Conservation (phyloP, 2,888 invertebrate genomes). For the Metopia argyrocephala region DNA sequence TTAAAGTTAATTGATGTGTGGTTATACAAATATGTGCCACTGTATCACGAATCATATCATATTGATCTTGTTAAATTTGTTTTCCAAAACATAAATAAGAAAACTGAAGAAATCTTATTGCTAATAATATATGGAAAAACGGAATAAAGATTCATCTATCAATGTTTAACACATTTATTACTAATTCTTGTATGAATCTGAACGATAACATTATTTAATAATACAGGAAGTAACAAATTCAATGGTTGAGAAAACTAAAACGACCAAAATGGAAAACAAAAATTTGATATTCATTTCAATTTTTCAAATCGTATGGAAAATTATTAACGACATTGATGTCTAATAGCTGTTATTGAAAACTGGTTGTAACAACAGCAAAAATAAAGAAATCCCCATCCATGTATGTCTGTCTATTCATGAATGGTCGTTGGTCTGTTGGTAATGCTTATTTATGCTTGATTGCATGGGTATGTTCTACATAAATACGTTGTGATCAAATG, state of each 20-base stretch:
- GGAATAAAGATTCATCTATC: neutral
- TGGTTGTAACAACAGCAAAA: constrained; percentile 46
- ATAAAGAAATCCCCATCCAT: constrained; percentile 34
- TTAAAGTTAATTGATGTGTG: no score
- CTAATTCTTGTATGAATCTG: constrained; percentile 23
- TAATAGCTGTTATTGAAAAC: constrained; percentile 44
- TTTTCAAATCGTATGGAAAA: constrained; percentile 33
- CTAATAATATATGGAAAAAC: no score
- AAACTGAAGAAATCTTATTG: no score
- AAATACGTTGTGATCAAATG: constrained; percentile 33
- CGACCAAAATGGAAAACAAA: neutral
- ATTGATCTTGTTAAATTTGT: no score
- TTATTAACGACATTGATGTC: constrained; percentile 17
- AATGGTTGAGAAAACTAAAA: constrained; percentile 24
- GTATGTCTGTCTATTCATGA: no score
- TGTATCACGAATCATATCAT: no score
- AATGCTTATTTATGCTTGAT: constrained; percentile 17
- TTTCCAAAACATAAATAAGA: no score
- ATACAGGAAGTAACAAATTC: constrained; percentile 40
- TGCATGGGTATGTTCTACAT: constrained; percentile 28
- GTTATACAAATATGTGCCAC: no score
- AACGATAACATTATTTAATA: constrained; percentile 43
- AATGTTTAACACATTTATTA: constrained; percentile 21
- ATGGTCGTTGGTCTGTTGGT: constrained; percentile 1
- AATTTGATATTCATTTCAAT: constrained; percentile 12